These are phyloP conservation scores for Acanthoscelides obtectus DNA, from an alignment of 2,888 invertebrate genomes.

Conservation along the genomic window DNA sequence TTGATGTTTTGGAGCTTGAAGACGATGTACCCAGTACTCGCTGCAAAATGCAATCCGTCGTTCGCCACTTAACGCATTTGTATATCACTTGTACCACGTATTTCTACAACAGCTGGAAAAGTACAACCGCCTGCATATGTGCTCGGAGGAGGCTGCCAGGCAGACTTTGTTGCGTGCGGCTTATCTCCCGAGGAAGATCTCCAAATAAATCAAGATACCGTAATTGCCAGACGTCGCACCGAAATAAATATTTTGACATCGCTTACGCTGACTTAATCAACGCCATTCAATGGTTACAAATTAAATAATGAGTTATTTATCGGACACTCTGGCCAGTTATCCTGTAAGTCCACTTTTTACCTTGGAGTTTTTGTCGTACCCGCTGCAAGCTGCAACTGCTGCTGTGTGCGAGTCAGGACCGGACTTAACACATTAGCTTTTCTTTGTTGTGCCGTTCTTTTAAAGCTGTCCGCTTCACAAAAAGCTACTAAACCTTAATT, in stretches of 20 bases:
- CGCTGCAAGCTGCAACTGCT: background rate
- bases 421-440: too few relatives aligned
- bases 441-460: too few relatives aligned
- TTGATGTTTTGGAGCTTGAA: too few relatives aligned
- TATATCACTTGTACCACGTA: background rate
- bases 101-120: background rate
- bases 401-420: background rate
- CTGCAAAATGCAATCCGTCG: too few relatives aligned
- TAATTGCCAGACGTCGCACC: background rate
- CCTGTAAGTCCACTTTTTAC: background rate
- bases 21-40: too few relatives aligned
- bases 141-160: too few relatives aligned
- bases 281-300: background rate
- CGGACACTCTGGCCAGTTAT: background rate
- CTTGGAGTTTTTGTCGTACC: background rate
- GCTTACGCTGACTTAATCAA: background rate
- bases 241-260: background rate
- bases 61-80: background rate
- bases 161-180: background rate
- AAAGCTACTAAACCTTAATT: too few relatives aligned
- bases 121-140: background rate
- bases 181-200: background rate
- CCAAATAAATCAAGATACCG: background rate
- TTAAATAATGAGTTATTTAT: background rate
- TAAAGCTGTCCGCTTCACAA: too few relatives aligned